Conservation (phyloP, 2,888 invertebrate species). For the Trichopria drosophilae region DNA sequence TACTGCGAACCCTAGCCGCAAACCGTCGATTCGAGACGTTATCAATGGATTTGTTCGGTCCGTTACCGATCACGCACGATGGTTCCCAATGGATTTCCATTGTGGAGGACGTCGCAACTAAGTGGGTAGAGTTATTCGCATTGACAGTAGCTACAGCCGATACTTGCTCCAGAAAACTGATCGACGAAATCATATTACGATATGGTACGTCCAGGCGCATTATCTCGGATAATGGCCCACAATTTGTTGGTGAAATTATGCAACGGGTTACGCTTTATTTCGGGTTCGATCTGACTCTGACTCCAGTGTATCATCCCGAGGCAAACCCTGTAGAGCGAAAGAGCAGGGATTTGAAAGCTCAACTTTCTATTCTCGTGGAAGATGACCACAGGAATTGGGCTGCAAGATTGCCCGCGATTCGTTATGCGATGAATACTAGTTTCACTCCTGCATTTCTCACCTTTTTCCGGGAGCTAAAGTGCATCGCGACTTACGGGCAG, state of each 20-base stretch:
- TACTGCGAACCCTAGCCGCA: conserved; percentile 42
- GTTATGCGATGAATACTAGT: conserved; percentile 53
- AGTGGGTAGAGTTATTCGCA: conserved; percentile 49
- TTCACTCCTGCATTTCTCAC: background rate
- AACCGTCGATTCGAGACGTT: conserved; percentile 44
- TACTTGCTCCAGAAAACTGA: conserved; percentile 39
- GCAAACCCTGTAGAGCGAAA: conserved; percentile 48
- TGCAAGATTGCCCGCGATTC: conserved; percentile 43
- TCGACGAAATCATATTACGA: conserved; percentile 48
- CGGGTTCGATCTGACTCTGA: conserved; percentile 22
- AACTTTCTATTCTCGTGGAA: conserved; percentile 41
- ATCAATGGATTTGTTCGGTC: conserved; percentile 46
- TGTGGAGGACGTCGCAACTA: conserved; percentile 32
- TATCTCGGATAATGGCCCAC: conserved; percentile 49
- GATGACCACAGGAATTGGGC: conserved; percentile 44
- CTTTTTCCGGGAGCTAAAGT: background rate
- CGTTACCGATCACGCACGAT: conserved; percentile 22
- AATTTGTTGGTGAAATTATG: conserved; percentile 48
- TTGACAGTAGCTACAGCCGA: conserved; percentile 43
- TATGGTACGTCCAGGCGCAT: conserved; percentile 47
- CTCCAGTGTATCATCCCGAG: conserved; percentile 48
- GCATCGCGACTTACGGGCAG: too few species aligned
- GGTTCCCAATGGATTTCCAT: conserved; percentile 35
- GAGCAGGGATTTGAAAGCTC: conserved; percentile 47
- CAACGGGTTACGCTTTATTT: conserved; percentile 43